phyloP scores from a whole-genome alignment of 2,113 vertebrate species.

The Phocoena sinus region DNA sequence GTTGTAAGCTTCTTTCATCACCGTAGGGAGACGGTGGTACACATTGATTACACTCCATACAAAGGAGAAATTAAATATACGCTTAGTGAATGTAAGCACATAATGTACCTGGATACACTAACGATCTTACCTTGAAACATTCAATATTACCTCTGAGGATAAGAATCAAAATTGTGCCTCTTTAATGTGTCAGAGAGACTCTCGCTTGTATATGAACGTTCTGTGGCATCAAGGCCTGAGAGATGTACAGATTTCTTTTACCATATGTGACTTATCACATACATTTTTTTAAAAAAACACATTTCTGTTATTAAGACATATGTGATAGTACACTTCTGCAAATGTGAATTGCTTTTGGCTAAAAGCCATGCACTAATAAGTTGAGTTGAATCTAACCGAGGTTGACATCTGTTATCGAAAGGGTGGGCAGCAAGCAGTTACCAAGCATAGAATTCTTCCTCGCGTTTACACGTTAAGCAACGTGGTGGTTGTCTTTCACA shows the following conservation, averaged over 20 bases:
- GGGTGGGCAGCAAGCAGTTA: constrained; percentile 37
- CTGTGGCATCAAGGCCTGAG: constrained; percentile 76
- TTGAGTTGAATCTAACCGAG: constrained; percentile 79
- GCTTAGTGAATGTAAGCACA: constrained; percentile 50
- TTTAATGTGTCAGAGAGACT: constrained; percentile 73
- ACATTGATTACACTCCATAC: constrained; percentile 73
- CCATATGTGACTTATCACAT: constrained; percentile 84
- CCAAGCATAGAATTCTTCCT: constrained; percentile 62
- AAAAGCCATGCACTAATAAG: constrained; percentile 83
- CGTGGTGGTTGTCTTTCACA: constrained; percentile 50
- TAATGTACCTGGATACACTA: constrained; percentile 54
- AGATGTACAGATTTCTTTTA: constrained; percentile 78
- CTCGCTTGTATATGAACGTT: constrained; percentile 76
- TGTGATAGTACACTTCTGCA: constrained; percentile 80
- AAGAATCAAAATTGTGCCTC: constrained; percentile 51
- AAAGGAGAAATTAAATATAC: constrained; percentile 67
- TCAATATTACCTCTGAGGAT: constrained; percentile 50
- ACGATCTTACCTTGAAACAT: constrained; percentile 50
- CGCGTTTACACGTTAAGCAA: constrained; percentile 59
- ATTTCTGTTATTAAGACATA: constrained; percentile 84
- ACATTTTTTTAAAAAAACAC: constrained; percentile 76
- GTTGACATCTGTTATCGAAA: constrained; percentile 79
- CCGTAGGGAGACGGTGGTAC: constrained; percentile 56
- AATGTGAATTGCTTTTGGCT: constrained; percentile 84
- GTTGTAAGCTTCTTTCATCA: constrained; percentile 70